Evolutionary conservation across 92 coral and sea anemone genomes (phyloP), one percentile per base, ranked within the genome.

Genomic region (Scolanthus callimorphus): DNA sequence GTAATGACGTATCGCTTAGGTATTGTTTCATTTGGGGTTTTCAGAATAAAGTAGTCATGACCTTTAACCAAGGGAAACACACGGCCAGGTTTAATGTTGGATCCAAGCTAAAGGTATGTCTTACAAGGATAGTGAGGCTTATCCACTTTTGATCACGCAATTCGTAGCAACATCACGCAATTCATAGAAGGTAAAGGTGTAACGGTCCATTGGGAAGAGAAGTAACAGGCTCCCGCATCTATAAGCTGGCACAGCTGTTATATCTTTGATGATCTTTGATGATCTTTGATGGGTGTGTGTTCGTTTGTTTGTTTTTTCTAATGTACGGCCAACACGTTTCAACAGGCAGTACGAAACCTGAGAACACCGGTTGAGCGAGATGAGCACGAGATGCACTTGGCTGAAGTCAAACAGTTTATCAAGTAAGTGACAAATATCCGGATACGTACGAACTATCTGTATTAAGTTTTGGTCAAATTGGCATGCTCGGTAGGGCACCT

Each of bases 11-110:
- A n/a, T n/a, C n/a, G n/a, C n/a, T n/a, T n/a, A n/a, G n/a, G n/a
- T n/a, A n/a, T n/a, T n/a, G n/a, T n/a, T n/a, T 27, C 12, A 1
- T 31, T 13, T 66, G 41, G 3, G 29, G 11, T 22, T 56, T 60
- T 55, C 76, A 90, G 98, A 87, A 80, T 67, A 83, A 88, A 39
- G 71, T 85, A 4, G 83, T 88, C 27, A 67, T 92, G 50, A 92
- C 98, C 8, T 92, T 65, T 63, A 92, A 84, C 79, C 83, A 80
- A 30, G 96, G 91, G 11, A 87, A 81, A 55, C 77, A 88, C 71
- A 88, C 96, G 4, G 95, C 95, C n/a, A 90, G 90, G 39, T 92
- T 92, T 60, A 92, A 92, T 47, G 98, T 92, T 81, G 98, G 98
- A 27, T 73, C 96, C 4, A 82, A 82, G 45, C 85, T 92, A 9